phyloP scores from a whole-genome alignment of 2,797 vertebrate species.

The Notoglanidium macrostoma region DNA sequence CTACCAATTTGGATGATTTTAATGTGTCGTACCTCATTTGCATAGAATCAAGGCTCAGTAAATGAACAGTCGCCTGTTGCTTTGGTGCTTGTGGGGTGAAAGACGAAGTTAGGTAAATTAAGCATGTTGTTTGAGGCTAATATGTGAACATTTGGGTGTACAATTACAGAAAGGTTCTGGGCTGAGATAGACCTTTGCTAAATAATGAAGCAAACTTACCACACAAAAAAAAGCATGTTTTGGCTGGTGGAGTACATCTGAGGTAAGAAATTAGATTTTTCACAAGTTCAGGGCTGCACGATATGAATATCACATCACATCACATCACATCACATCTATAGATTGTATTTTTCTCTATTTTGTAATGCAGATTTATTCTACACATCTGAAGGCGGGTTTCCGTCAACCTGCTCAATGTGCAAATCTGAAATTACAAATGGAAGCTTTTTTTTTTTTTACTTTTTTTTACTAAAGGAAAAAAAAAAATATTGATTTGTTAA shows the following conservation, averaged over 20 bases:
- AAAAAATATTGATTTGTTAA: too few relatives aligned
- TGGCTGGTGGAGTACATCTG: not conserved
- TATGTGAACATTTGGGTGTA: not conserved
- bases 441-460: too few relatives aligned
- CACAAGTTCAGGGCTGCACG: not conserved
- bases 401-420: too few relatives aligned
- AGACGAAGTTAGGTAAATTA: not conserved
- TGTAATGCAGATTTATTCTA: not conserved
- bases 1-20: not conserved
- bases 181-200: not conserved
- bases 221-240: too few relatives aligned
- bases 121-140: not conserved
- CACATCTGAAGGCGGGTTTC: not conserved
- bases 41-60: not conserved
- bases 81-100: not conserved
- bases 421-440: too few relatives aligned
- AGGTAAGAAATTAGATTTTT: not conserved
- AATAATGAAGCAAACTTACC: not conserved
- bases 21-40: not conserved
- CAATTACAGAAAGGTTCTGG: not conserved
- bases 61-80: not conserved
- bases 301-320: not conserved
- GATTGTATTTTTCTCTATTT: not conserved
- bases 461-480: too few relatives aligned
- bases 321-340: not conserved